Evolutionary conservation across 1,140 invertebrate species (phyloP).

Genomic region (Drosophila nigrodunni): DNA sequence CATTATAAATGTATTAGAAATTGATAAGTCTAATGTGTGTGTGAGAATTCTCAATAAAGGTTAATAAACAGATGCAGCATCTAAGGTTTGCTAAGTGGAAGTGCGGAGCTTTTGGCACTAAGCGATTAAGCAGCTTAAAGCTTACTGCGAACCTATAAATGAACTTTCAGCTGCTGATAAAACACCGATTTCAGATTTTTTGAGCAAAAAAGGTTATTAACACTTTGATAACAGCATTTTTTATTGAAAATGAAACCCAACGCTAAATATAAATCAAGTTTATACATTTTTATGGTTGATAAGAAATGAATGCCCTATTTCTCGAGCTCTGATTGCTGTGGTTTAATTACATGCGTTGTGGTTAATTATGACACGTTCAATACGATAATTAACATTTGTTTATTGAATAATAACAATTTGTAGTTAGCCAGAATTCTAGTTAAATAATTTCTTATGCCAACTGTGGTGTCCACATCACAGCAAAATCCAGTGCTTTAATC

Average conservation of each 20-base stretch:
- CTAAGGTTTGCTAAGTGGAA: neutral
- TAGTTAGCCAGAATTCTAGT: neutral
- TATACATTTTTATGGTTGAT: too few species aligned
- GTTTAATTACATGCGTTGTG: neutral
- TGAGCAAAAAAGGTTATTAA: too few species aligned
- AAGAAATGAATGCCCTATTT: neutral
- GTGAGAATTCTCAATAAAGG: conserved; percentile 50
- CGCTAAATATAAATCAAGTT: too few species aligned
- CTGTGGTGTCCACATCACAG: conserved; percentile 52
- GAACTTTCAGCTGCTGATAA: neutral
- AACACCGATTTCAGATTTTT: neutral
- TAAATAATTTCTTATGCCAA: conserved; percentile 9
- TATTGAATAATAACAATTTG: neutral
- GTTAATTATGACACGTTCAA: neutral
- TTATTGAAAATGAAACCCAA: too few species aligned
- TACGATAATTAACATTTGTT: neutral
- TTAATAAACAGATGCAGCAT: conserved; percentile 31
- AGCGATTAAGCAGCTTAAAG: neutral
- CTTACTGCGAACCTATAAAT: neutral
- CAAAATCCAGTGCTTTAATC: conserved; percentile 47
- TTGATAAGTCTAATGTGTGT: conserved; percentile 42
- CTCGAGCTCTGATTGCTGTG: neutral
- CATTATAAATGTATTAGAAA: conserved; percentile 56
- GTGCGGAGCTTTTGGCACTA: neutral
- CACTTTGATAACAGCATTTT: too few species aligned